phyloP scores from a whole-genome alignment of 2,113 vertebrate genomes.

The Ifrita kowaldi region DNA sequence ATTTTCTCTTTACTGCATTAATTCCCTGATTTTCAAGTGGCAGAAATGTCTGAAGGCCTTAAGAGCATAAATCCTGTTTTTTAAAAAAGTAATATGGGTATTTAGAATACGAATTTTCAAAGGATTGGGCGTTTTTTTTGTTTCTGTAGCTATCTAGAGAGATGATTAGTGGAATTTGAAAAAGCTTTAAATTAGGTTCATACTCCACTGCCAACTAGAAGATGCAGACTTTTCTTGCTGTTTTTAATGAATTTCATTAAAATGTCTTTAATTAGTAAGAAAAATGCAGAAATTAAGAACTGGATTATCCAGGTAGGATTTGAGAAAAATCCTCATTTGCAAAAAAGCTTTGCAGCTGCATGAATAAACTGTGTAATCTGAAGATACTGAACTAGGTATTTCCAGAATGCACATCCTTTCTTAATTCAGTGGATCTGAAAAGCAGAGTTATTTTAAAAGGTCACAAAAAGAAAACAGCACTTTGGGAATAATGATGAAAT shows the following conservation, averaged over 20 bases:
- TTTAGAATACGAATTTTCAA: neutral
- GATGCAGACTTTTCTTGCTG: neutral
- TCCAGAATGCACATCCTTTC: neutral
- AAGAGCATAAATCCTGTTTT: neutral
- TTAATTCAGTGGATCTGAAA: neutral
- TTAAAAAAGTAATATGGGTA: neutral
- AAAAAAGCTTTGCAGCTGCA: neutral
- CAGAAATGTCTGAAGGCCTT: neutral
- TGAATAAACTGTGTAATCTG: neutral
- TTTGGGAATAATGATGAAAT: neutral
- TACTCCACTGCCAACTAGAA: neutral
- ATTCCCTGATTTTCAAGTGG: neutral
- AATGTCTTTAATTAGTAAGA: neutral
- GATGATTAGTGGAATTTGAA: neutral
- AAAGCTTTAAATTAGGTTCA: neutral
- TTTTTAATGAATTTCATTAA: neutral
- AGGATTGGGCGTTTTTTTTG: neutral
- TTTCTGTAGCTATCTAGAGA: neutral
- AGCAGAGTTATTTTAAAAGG: neutral
- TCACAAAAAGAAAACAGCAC: neutral
- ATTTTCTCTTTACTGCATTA: neutral
- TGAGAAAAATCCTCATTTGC: neutral
- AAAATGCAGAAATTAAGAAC: neutral
- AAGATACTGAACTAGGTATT: neutral
- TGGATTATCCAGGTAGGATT: neutral